phyloP scores from a whole-genome alignment of 2,888 invertebrate genomes.

The Pachycephus smyrnensis region DNA sequence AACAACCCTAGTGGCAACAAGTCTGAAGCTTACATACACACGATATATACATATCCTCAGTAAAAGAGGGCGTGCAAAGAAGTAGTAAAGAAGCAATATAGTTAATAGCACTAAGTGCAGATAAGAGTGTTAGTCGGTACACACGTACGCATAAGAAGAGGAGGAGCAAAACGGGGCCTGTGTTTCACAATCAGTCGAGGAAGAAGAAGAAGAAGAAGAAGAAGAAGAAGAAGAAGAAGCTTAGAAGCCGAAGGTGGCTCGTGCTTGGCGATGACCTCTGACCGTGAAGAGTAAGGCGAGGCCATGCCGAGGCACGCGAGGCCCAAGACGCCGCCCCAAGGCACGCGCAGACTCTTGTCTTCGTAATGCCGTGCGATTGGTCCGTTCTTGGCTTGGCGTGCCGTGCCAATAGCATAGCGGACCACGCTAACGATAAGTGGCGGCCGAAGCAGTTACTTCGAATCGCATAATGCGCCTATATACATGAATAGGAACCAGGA shows the following conservation, averaged over 20 bases:
- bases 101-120: too few species aligned
- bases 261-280: slow-evolving; percentile 65
- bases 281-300: slow-evolving; percentile 61
- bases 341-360: slow-evolving; percentile 60
- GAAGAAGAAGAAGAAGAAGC: slow-evolving; percentile 32
- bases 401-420: slow-evolving; percentile 32
- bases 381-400: slow-evolving; percentile 41
- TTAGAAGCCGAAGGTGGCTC: slow-evolving; percentile 64
- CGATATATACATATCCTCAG: not conserved
- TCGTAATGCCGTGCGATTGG: slow-evolving; percentile 54
- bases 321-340: slow-evolving; percentile 56
- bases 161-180: too few species aligned
- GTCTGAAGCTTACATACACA: not conserved
- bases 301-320: slow-evolving; percentile 60
- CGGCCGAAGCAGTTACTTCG: slow-evolving; percentile 19
- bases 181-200: too few species aligned
- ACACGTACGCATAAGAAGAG: too few species aligned
- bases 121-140: too few species aligned
- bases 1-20: too few species aligned
- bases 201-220: too few species aligned
- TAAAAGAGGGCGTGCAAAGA: not conserved
- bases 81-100: too few species aligned
- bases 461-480: not conserved
- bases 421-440: slow-evolving; percentile 34
- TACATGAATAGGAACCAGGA: not conserved